Evolutionary conservation across 1,140 invertebrate species (phyloP), one percentile per base, ranked within the genome.

Genomic region (Drosophila hydei): DNA sequence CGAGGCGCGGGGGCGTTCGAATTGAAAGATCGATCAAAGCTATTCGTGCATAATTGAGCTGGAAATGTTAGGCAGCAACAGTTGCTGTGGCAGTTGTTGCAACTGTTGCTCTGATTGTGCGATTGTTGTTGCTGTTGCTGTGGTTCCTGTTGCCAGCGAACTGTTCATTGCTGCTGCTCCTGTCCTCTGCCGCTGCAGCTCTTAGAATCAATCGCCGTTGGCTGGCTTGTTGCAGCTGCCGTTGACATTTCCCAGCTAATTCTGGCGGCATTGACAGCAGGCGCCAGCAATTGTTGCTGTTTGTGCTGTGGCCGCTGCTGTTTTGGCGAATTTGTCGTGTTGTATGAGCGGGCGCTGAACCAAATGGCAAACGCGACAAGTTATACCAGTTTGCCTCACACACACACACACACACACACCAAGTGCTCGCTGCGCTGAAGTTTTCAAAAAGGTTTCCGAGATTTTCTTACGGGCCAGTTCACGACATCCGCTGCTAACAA

Each of bases 311-410:
- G 36, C 55, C 59, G 52, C 60, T 59, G 36, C 18, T 38, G 42
- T 55, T 69, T 63, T 74, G 58, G 30, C 38, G 54, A 4, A 47
- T 59, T 55, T 62, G 55, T 47, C 54, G 74, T 68, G 68, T 85
- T 80, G 87, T 80, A 77, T 87, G 68, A 74, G 58, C 80, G 76
- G 73, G 52, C 81, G 84, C 51, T 87, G 80, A 87, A 87, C 81
- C 62, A 85, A 85, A 85, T 85, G 81, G 77, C 81, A 87, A 85
- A 87, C 48, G 74, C 72, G 72, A 83, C 79, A 77, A 69, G 79
- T 84, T 84, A 73, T 60, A 84, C 79, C 80, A 79, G 79, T 84
- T 84, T 79, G 40, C 54, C 11, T 25, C 23, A 47, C 14, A 45
- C 36, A 30, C 5, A 40, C 48, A 19, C 25, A 30, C 48, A 14